These are phyloP conservation scores for Cromileptes altivelis DNA, from an alignment of 2,113 vertebrate genomes.

Conservation along the genomic window DNA sequence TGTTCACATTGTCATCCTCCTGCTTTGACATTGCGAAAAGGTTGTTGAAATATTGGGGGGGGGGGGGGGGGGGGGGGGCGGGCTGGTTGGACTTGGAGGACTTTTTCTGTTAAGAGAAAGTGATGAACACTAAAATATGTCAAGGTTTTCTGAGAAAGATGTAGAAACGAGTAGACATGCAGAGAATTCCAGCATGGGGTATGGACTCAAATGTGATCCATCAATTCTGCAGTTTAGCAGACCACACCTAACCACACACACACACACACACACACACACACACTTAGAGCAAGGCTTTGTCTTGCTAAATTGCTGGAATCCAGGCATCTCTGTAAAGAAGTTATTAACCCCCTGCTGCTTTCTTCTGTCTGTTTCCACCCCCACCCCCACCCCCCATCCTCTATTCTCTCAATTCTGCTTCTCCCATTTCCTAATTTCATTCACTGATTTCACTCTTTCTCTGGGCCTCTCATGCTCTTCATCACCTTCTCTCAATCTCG, in stretches of 20 bases:
- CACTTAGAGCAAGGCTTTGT: slow-evolving; percentile 23
- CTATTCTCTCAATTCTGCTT: slow-evolving; percentile 13
- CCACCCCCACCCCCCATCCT: background rate
- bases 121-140: background rate
- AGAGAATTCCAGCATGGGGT: background rate
- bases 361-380: slow-evolving; percentile 22
- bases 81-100: background rate
- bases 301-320: slow-evolving; percentile 50
- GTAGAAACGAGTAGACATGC: background rate
- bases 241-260: slow-evolving; percentile 21
- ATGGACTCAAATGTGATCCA: slow-evolving; percentile 4
- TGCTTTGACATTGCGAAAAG: slow-evolving; percentile 14
- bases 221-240: slow-evolving; percentile 28
- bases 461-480: background rate
- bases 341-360: slow-evolving; percentile 63
- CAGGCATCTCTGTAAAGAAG: slow-evolving; percentile 35
- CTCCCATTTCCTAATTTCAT: slow-evolving; percentile 14
- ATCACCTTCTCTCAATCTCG: background rate
- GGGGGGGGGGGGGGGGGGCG: too few relatives aligned
- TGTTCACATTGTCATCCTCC: slow-evolving; percentile 5
- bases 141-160: background rate
- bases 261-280: slow-evolving; percentile 35
- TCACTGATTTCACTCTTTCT: background rate
- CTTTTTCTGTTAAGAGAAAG: background rate
- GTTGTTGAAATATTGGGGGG: background rate